These are phyloP conservation scores for Drosophila affinis DNA, from an alignment of 2,888 invertebrate species.

Conservation along the genomic window DNA sequence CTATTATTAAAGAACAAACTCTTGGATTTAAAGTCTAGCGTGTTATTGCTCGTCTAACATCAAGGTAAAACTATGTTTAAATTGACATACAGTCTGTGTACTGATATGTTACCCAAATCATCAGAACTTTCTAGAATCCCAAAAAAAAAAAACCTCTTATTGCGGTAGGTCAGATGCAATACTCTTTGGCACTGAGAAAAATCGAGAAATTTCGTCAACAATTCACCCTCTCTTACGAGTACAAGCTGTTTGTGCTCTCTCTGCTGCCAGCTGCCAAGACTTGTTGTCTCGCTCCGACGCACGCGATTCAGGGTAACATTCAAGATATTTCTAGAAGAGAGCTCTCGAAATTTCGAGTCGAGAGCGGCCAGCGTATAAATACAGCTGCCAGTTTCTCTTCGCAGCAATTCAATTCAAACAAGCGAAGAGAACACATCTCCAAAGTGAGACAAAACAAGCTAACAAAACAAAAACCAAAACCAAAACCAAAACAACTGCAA, in stretches of 20 bases:
- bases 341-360: conserved; percentile 51
- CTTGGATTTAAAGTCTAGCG: too few relatives aligned
- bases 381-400: conserved; percentile 39
- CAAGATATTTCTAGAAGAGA: conserved; percentile 40
- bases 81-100: not conserved
- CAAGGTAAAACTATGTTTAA: not conserved
- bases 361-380: conserved; percentile 56
- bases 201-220: not conserved
- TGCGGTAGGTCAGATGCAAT: not conserved
- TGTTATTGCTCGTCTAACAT: too few relatives aligned
- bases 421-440: conserved; percentile 52
- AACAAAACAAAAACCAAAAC: not conserved
- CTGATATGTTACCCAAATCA: not conserved
- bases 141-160: not conserved
- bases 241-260: not conserved
- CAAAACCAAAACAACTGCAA: conserved; percentile 16
- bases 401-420: conserved; percentile 54
- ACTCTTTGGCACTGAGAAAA: not conserved
- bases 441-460: conserved; percentile 6
- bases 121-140: not conserved
- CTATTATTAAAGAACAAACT: too few relatives aligned
- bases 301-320: conserved; percentile 3
- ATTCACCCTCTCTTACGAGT: not conserved
- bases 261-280: not conserved
- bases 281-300: not conserved